Percentiles rank a stretch among this genome's conserved stretches.
phyloP scores from a whole-genome alignment of 1,140 invertebrate species.

The Magallana ariakensis region DNA sequence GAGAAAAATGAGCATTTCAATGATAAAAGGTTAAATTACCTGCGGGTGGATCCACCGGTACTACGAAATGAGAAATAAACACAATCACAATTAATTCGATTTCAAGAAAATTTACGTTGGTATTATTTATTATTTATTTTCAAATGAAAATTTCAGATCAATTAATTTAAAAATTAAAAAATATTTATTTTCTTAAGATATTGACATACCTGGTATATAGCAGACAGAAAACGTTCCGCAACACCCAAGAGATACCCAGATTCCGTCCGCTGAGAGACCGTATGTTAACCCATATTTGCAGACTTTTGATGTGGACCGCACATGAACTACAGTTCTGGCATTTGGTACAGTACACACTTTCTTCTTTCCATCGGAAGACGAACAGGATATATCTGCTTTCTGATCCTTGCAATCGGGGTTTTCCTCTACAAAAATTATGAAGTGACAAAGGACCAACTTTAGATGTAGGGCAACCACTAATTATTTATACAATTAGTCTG shows the following conservation, averaged over 20 bases:
- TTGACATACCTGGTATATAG: neutral
- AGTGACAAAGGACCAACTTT: neutral
- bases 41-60: neutral
- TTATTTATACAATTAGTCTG: too few relatives aligned
- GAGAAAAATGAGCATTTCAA: too few relatives aligned
- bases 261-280: neutral
- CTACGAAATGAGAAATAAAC: neutral
- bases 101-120: neutral
- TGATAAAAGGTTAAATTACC: neutral
- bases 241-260: neutral
- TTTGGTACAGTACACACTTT: neutral
- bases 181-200: neutral
- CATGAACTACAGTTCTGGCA: neutral
- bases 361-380: neutral
- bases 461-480: too few relatives aligned
- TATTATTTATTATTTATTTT: neutral
- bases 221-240: neutral
- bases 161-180: neutral
- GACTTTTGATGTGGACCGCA: neutral
- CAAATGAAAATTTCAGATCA: neutral
- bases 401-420: neutral
- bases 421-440: neutral
- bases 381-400: neutral
- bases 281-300: constrained; percentile 1
- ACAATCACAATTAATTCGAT: too few relatives aligned